Base-by-base conservation (phyloP, 1,140 invertebrate species). In the Drosophila ercepeae region DNA sequence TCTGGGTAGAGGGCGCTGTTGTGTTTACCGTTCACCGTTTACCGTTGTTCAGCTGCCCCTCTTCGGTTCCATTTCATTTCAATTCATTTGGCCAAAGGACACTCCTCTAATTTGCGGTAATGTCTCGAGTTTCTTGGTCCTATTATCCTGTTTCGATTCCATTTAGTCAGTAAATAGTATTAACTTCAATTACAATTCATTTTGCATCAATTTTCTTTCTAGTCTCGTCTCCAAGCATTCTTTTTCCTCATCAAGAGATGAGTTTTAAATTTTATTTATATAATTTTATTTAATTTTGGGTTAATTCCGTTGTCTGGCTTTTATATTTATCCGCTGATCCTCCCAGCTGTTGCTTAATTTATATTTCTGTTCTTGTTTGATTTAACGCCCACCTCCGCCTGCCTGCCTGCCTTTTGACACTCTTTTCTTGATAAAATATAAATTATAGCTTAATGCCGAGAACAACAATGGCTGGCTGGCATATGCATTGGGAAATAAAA, bases 51-150 rank as follows among this genome's bases (percentile, higher is more conserved):
- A 23, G 45, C 39, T 9, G 14, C 16, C 14, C 14, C 11, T 39
- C 14, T 39, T 6, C n/a, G 23, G n/a, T 50, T 57, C 25, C 51
- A 29, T 78, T 78, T 45, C 41, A 68, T 55, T 82, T 55, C 27
- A 41, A 75, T 71, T 63, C 51, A 46, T 51, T 54, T 23, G 44
- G 44, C 44, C 44, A 57, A 41, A 44, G 44, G 78, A 57, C 73
- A 76, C 78, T 76, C 78, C 78, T 67, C 48, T 67, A 63, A 69
- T 82, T 76, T 60, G 67, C 52, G 49, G 48, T 76, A 81, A 57
- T 79, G 65, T 39, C 65, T 46, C 72, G 42, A 41, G n/a, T 39
- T 67, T n/a, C 45, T 51, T 50, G 0, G 7, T 13, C 3, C 25
- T 36, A 65, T 51, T 44, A 52, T 51, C 25, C 14, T 23, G 36